Conservation (phyloP, 2,797 vertebrate genomes). For the Syndactyla subalaris region DNA sequence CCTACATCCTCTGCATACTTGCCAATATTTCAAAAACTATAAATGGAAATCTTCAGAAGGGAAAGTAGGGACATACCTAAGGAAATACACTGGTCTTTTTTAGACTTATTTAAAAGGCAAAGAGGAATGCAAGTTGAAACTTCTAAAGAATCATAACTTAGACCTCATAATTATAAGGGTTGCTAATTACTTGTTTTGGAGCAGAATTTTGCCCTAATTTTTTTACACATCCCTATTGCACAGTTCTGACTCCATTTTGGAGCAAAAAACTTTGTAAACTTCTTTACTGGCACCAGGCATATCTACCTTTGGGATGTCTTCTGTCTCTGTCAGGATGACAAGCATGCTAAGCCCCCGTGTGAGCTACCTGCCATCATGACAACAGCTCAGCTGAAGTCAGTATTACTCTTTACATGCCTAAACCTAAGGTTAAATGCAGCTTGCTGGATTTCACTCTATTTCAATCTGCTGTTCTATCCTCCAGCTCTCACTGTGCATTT, state of each 20-base stretch:
- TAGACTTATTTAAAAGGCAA: not conserved
- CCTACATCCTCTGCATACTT: slow-evolving; percentile 26
- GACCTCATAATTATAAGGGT: not conserved
- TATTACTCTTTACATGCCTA: not conserved
- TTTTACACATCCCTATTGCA: not conserved
- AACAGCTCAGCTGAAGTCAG: not conserved
- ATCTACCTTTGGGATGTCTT: not conserved
- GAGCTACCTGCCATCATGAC: not conserved
- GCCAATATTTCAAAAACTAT: slow-evolving; percentile 39
- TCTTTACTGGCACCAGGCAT: not conserved
- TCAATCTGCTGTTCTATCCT: not conserved
- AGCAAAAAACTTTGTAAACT: not conserved
- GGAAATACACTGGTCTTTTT: not conserved
- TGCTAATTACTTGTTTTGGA: not conserved
- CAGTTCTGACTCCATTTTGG: not conserved
- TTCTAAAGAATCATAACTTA: not conserved
- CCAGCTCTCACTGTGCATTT: not conserved
- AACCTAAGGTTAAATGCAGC: not conserved
- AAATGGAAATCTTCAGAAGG: slow-evolving; percentile 7
- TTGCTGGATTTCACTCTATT: not conserved
- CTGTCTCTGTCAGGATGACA: not conserved
- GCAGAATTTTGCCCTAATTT: not conserved
- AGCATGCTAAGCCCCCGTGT: not conserved
- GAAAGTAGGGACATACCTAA: not conserved
- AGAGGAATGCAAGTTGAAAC: not conserved